Base-by-base conservation (phyloP, 2,113 vertebrate genomes). In the Dasyurus viverrinus region DNA sequence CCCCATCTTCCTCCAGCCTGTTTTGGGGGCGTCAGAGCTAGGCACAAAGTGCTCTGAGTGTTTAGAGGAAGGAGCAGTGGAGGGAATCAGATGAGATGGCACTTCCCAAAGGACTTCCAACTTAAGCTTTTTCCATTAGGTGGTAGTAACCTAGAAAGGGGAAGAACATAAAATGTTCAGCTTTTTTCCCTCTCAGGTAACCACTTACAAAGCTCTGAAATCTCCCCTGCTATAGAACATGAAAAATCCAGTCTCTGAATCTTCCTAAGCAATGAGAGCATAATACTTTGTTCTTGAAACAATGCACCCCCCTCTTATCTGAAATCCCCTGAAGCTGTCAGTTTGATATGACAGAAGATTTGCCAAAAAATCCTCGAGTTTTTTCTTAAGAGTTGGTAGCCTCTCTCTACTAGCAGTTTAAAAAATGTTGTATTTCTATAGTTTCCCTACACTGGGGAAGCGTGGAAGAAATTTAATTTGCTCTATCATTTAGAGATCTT, bases 121-220 rank as follows among this genome's bases (percentile, higher is more conserved):
- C 30, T 93, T 76, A 76, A n/a, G 36, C 46, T 8, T 95, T 95
- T 92, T 92, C 53, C 92, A 95, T 55, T 76, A 76, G 68, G 3
- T 92, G 94, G 93, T 93, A 94, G 91, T 53, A 50, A 91, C 57
- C 26, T 93, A 96, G 36, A 92, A n/a, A 84, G 93, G 92, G 53
- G 42, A 95, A 84, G 7, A 76, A 76, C 36, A 76, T 16, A 76
- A n/a, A 42, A 11, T 1, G 24, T 11, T 95, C 68, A 92, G 22
- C 16, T 92, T 92, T 90, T 89, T 60, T 93, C 84, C 50, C 46
- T 93, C 36, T 95, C 26, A 90, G 53, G 54, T 23, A 94, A 42
- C 11, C 54, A 53, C 93, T 53, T 96, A 46, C 42, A 96, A 84
- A 46, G 89, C 19, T 8, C 68, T 93, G 26, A 93, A 76, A 50